A percentile compares a stretch with the other conserved stretches of the same genome.
Conservation (phyloP, 2,797 vertebrate species). For the Ctenopoma multispine region DNA sequence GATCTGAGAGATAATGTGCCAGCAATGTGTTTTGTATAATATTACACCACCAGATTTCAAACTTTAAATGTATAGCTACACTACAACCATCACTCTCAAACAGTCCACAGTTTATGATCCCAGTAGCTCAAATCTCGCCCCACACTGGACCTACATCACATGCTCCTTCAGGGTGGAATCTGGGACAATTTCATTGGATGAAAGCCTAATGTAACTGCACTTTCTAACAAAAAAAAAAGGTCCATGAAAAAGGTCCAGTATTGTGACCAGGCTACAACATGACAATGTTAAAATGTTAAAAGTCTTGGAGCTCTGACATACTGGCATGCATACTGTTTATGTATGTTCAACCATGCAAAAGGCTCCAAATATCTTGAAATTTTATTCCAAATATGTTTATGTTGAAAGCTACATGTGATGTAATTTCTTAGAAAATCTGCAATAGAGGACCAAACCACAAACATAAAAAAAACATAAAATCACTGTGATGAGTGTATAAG, state of each 20-base stretch:
- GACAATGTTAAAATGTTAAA: conserved; percentile 26
- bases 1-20: too few relatives aligned
- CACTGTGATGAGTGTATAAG: too few relatives aligned
- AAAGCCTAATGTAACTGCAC: background rate
- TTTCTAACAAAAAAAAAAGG: background rate
- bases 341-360: conserved; percentile 49
- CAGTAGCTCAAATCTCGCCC: too few relatives aligned
- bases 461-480: background rate
- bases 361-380: background rate
- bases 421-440: background rate
- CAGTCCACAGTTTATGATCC: too few relatives aligned
- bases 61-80: too few relatives aligned
- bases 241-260: background rate
- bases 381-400: background rate
- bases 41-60: too few relatives aligned
- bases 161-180: background rate
- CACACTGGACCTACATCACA: too few relatives aligned
- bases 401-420: background rate
- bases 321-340: conserved; percentile 53
- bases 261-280: conserved; percentile 29
- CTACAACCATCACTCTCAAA: too few relatives aligned
- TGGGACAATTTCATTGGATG: background rate
- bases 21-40: too few relatives aligned
- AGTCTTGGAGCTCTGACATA: conserved; percentile 19
- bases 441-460: conserved; percentile 48